phyloP scores from a whole-genome alignment of 2,113 vertebrate genomes.

The Hepsetus odoe region DNA sequence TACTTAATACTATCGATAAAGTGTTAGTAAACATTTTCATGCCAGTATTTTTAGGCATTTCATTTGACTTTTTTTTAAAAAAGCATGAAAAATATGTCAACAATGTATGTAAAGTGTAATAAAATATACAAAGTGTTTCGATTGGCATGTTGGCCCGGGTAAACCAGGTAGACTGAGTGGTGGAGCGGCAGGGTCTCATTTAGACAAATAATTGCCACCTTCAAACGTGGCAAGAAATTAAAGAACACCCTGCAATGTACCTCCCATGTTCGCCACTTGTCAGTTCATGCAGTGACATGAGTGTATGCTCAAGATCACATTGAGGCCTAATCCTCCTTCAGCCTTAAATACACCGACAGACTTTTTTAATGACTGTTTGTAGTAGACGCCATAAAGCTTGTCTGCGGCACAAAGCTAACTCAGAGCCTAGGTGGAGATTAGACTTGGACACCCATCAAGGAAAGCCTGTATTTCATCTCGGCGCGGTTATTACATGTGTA shows the following conservation, averaged over 20 bases:
- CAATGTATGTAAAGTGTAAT: background rate
- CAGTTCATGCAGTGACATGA: slow-evolving; percentile 48
- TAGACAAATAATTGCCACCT: slow-evolving; percentile 38
- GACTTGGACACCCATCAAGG: slow-evolving; percentile 43
- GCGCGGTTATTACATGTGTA: slow-evolving; percentile 28
- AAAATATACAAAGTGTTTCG: background rate
- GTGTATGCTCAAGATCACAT: slow-evolving; percentile 35
- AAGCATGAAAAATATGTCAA: background rate
- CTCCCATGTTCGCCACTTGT: slow-evolving; percentile 43
- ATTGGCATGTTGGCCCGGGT: background rate
- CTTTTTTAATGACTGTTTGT: slow-evolving; percentile 47
- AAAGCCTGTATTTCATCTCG: slow-evolving; percentile 33
- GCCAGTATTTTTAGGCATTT: too few species aligned
- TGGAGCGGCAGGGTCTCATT: background rate
- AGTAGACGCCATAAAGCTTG: slow-evolving; percentile 19
- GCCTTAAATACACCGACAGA: slow-evolving; percentile 51
- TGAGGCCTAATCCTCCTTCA: slow-evolving; percentile 46
- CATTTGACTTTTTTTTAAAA: too few species aligned
- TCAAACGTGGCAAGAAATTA: slow-evolving; percentile 32
- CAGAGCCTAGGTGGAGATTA: slow-evolving; percentile 41
- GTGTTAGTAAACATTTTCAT: too few species aligned
- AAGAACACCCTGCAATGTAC: slow-evolving; percentile 10
- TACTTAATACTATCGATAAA: too few species aligned
- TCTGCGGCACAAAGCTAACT: slow-evolving; percentile 25
- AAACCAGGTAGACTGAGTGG: background rate